Base-by-base conservation (phyloP, 2,113 vertebrate species). In the Balaeniceps rex region DNA sequence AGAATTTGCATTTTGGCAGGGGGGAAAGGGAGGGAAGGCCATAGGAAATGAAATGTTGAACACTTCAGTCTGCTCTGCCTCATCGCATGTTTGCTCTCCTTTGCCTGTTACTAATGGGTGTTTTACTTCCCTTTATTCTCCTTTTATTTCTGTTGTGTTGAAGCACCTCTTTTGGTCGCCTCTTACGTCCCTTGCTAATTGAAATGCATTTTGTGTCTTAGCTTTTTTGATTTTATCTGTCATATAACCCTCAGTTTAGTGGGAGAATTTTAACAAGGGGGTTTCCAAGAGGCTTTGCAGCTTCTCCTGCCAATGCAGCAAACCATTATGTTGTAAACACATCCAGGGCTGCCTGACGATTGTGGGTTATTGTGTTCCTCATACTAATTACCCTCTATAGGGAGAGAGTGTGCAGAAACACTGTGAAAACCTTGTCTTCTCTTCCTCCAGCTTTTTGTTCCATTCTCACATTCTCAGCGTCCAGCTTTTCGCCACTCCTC, bases 251-350 rank as follows among this genome's bases (percentile, higher is more conserved):
- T 80, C 71, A 26, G n/a, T 93, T 94, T 97, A 85, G 71, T 83
- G 71, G 63, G 46, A 95, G 87, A 91, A 94, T 96, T 94, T 95
- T 86, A 91, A 90, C 71, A 38, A 86, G 94, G 89, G 91, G 64
- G n/a, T 95, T 95, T 96, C 85, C 93, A 83, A 90, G 82, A 97
- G 70, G 42, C 63, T 94, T 91, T 80, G 60, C 81, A 81, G 64
- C 46, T 93, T 91, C 94, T 97, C 54, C 68, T 94, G 93, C 93
- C 94, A 97, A 47, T 88, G 63, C 76, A 96, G 88, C 68, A 93
- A 96, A 74, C 76, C 82, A 88, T 83, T 95, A 82, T 88, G 54
- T 90, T 95, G 89, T 96, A 94, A 95, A 95, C 82, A 93, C n/a
- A 94, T 77, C 60, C 87, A 85, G 82, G 71, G 91, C 84, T 88